phyloP scores from a whole-genome alignment of 1,140 invertebrate species.

The Zaprionus camerounensis region DNA sequence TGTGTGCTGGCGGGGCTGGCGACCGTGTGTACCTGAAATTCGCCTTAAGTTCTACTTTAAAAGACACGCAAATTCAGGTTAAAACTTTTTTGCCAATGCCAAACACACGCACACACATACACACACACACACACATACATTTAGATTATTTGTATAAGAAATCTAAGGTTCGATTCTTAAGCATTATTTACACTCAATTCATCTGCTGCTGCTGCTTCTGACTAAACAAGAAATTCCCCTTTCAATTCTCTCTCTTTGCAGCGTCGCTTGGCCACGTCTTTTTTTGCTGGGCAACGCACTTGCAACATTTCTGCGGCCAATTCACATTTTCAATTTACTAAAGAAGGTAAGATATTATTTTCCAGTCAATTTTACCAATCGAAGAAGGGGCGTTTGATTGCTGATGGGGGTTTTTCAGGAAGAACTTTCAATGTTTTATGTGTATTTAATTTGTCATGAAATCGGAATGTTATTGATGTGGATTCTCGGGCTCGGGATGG shows the following conservation, averaged over 20 bases:
- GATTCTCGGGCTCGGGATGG: conserved; percentile 2
- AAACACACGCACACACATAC: neutral
- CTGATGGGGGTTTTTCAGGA: neutral
- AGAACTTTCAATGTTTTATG: conserved; percentile 3
- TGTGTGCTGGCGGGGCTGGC: conserved; percentile 19
- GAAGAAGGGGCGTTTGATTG: neutral
- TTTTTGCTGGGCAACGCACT: conserved; percentile 26
- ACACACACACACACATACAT: neutral
- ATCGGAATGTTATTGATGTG: conserved; percentile 10
- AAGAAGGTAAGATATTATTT: conserved; percentile 5
- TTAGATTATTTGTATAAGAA: conserved; percentile 42
- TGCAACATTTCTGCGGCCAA: neutral
- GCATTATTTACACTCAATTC: conserved; percentile 66
- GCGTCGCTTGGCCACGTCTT: conserved; percentile 29
- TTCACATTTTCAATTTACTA: conserved; percentile 7
- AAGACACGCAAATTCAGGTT: conserved; percentile 34
- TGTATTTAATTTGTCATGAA: conserved; percentile 12
- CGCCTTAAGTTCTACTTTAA: conserved; percentile 15
- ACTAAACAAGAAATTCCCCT: conserved; percentile 24
- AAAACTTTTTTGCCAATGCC: conserved; percentile 3
- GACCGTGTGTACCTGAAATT: conserved; percentile 32
- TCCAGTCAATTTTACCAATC: neutral
- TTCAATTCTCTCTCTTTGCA: conserved; percentile 45
- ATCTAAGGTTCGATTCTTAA: conserved; percentile 33
- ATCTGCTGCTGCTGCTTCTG: conserved; percentile 17